Percentiles rank a stretch among this genome's conserved stretches.
These are phyloP conservation scores for Oxygymnocypris stewartii DNA, from an alignment of 2,113 vertebrate genomes.

Conservation along the genomic window DNA sequence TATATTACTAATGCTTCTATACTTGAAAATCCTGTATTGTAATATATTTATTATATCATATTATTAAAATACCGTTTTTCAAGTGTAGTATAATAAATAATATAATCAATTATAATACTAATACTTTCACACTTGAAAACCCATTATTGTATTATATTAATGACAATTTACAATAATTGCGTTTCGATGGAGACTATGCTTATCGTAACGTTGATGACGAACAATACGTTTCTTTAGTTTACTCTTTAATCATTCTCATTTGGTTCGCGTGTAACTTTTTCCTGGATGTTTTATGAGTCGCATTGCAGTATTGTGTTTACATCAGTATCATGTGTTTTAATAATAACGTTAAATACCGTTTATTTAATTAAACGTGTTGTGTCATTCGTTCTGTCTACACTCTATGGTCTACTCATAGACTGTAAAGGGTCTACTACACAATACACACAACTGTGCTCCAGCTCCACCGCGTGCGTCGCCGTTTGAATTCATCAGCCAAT, in stretches of 20 bases:
- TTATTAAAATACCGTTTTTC: no score
- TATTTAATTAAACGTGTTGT: not conserved
- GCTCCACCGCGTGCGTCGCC: conserved; percentile 37
- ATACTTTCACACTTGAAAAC: not conserved
- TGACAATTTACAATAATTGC: not conserved
- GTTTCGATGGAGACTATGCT: not conserved
- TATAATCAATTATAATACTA: not conserved
- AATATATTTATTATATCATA: no score
- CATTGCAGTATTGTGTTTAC: not conserved
- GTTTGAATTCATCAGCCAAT: conserved; percentile 78
- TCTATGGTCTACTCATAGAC: no score
- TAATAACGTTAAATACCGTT: no score
- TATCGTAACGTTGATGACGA: not conserved
- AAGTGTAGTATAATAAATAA: not conserved
- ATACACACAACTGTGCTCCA: no score
- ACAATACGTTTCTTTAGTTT: not conserved
- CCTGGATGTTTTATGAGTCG: not conserved
- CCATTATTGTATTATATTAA: not conserved
- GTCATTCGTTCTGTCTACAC: not conserved
- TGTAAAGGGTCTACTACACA: no score
- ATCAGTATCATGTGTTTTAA: not conserved
- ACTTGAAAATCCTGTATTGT: no score
- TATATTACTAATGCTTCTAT: no score
- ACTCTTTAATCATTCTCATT: not conserved
- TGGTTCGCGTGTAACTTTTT: not conserved